Evolutionary conservation across 2,888 invertebrate species (phyloP).

Genomic region (Nemoura dubitans): DNA sequence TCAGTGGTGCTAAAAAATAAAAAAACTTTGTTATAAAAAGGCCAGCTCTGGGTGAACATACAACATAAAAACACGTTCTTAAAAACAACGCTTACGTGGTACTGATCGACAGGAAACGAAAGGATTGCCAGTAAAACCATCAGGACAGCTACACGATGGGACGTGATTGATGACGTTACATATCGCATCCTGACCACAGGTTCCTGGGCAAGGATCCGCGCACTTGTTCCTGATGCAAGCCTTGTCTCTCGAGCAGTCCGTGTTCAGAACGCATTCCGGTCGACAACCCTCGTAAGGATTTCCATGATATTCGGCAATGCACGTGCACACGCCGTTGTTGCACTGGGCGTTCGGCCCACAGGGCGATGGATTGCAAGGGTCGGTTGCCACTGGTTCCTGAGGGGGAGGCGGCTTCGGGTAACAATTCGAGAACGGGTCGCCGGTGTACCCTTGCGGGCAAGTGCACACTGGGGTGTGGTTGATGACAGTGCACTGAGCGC

Average conservation of each 20-base stretch:
- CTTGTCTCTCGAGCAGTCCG: slow-evolving; percentile 73
- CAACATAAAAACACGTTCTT: not conserved
- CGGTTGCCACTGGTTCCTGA: slow-evolving; percentile 59
- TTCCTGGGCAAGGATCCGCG: slow-evolving; percentile 74
- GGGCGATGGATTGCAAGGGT: slow-evolving; percentile 79
- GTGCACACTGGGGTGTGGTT: slow-evolving; percentile 61
- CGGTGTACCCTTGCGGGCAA: slow-evolving; percentile 59
- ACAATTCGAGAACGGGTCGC: slow-evolving; percentile 60
- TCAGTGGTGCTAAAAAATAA: slow-evolving; percentile 48
- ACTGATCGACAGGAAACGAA: slow-evolving; percentile 62
- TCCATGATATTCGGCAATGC: slow-evolving; percentile 73
- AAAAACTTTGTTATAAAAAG: slow-evolving; percentile 14
- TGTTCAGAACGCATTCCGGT: slow-evolving; percentile 80
- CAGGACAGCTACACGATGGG: slow-evolving; percentile 72
- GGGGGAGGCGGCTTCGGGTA: slow-evolving; percentile 53
- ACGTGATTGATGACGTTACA: slow-evolving; percentile 73
- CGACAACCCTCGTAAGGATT: slow-evolving; percentile 72
- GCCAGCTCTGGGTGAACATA: not conserved
- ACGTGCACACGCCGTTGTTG: slow-evolving; percentile 74
- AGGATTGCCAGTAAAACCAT: slow-evolving; percentile 63
- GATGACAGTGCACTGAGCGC: slow-evolving; percentile 65
- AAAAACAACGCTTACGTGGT: slow-evolving; percentile 49
- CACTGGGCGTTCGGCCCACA: slow-evolving; percentile 73
- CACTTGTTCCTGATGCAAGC: slow-evolving; percentile 81
- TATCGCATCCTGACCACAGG: slow-evolving; percentile 70